Evolutionary conservation across 2,888 invertebrate species (phyloP).

Genomic region (Pimpla rufipes): DNA sequence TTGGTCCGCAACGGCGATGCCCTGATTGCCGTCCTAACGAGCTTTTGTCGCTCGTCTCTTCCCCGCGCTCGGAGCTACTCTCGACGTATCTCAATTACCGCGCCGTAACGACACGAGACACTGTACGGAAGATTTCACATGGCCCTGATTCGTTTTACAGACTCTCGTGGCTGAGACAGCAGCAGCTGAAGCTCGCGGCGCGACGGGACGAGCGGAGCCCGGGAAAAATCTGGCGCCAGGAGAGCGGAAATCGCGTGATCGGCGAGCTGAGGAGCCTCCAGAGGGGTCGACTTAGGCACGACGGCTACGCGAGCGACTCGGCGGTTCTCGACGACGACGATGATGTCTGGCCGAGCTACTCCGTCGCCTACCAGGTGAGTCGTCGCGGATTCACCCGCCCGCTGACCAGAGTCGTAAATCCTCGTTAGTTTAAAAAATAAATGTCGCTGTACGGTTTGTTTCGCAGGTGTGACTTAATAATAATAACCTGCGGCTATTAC

Average conservation of each 20-base stretch:
- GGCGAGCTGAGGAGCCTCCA: slow-evolving; percentile 87
- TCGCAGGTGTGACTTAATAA: too few relatives aligned
- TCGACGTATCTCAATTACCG: slow-evolving; percentile 47
- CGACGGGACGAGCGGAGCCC: slow-evolving; percentile 88
- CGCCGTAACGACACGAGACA: slow-evolving; percentile 15
- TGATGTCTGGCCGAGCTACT: slow-evolving; percentile 84
- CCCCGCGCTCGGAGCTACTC: neutral
- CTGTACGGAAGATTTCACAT: neutral
- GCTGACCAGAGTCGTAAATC: too few relatives aligned
- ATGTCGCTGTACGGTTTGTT: too few relatives aligned
- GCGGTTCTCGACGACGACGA: slow-evolving; percentile 93
- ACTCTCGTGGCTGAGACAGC: slow-evolving; percentile 92
- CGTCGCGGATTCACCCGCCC: slow-evolving; percentile 2
- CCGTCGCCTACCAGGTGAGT: slow-evolving; percentile 80
- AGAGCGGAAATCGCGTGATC: slow-evolving; percentile 89
- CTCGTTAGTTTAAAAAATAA: too few relatives aligned
- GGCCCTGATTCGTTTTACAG: slow-evolving; percentile 74
- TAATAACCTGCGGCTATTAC: too few relatives aligned
- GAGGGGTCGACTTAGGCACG: slow-evolving; percentile 86
- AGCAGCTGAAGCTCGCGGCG: slow-evolving; percentile 93
- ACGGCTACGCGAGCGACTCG: slow-evolving; percentile 93
- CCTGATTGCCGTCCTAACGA: slow-evolving; percentile 50
- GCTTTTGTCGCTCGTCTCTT: neutral
- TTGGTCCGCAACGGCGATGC: slow-evolving; percentile 57
- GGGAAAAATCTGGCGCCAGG: slow-evolving; percentile 89